Evolutionary conservation across 1,140 invertebrate species (phyloP).

Genomic region (Microvelia longipes): DNA sequence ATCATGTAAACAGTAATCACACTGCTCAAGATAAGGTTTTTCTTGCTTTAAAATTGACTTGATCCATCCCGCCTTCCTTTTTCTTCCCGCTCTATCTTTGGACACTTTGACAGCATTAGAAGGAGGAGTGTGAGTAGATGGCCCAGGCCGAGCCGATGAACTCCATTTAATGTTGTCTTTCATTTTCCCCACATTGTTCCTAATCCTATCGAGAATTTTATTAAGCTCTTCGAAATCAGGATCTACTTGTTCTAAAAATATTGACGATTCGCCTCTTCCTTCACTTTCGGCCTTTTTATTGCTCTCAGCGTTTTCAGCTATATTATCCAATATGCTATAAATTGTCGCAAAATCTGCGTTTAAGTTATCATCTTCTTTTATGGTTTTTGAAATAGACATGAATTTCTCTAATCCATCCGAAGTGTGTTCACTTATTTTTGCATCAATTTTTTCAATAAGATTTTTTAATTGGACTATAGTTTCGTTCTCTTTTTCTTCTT

Average conservation of each 20-base stretch:
- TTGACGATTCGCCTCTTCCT: neutral
- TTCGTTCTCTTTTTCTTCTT: neutral
- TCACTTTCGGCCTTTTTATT: neutral
- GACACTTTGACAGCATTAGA: too few relatives aligned
- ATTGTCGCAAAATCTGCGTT: neutral
- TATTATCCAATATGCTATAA: neutral
- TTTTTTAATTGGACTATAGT: neutral
- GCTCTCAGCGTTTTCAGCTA: neutral
- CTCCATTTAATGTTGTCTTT: too few relatives aligned
- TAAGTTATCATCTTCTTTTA: neutral
- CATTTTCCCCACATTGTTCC: neutral
- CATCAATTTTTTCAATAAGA: neutral
- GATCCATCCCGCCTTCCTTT: neutral
- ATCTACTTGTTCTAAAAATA: neutral
- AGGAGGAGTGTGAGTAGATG: too few relatives aligned
- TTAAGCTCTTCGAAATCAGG: neutral
- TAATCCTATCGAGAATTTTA: neutral
- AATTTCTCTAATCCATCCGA: too few relatives aligned
- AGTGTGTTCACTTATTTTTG: too few relatives aligned
- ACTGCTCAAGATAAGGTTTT: neutral
- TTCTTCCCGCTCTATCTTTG: neutral
- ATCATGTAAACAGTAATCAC: neutral
- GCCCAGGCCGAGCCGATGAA: too few relatives aligned
- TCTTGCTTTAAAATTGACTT: neutral
- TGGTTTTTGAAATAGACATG: neutral